Evolutionary conservation across 2,888 invertebrate genomes (phyloP).

Genomic region (Cheiracanthium punctorium): DNA sequence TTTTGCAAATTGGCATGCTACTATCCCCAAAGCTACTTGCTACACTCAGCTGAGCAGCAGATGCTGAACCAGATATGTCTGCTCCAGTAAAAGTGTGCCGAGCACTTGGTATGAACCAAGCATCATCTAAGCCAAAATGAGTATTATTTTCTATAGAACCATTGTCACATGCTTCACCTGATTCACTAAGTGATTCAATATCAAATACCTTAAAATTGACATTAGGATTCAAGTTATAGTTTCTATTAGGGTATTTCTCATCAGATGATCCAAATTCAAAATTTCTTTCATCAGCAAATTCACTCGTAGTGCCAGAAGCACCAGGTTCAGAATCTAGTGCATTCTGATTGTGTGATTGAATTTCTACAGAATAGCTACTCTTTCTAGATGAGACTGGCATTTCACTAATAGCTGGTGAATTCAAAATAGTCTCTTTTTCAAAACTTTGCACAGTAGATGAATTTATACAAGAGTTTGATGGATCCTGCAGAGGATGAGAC

Average conservation of each 20-base stretch:
- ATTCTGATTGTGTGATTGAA: slow-evolving; percentile 18
- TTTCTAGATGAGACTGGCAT: slow-evolving; percentile 32
- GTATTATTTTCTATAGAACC: slow-evolving; percentile 57
- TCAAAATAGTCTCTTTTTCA: slow-evolving; percentile 4
- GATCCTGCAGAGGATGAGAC: slow-evolving; percentile 32
- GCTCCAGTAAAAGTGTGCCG: slow-evolving; percentile 58
- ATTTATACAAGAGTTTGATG: slow-evolving; percentile 38
- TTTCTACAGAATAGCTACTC: slow-evolving; percentile 39
- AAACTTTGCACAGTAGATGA: slow-evolving; percentile 16
- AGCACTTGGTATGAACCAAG: slow-evolving; percentile 63
- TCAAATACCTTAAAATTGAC: slow-evolving; percentile 68
- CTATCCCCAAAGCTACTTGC: slow-evolving; percentile 68
- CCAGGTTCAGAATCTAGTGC: slow-evolving; percentile 30
- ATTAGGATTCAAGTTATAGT: slow-evolving; percentile 60
- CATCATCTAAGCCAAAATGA: slow-evolving; percentile 55
- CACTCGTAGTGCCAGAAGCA: slow-evolving; percentile 16
- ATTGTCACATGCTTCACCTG: slow-evolving; percentile 55
- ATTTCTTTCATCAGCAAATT: slow-evolving; percentile 29
- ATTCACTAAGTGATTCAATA: slow-evolving; percentile 68
- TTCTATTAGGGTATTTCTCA: slow-evolving; percentile 40
- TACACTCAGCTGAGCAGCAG: slow-evolving; percentile 68
- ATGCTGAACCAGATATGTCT: slow-evolving; percentile 62
- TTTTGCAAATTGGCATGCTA: slow-evolving; percentile 77
- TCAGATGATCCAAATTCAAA: slow-evolving; percentile 11
- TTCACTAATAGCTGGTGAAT: slow-evolving; percentile 20